Conservation (phyloP, 2,113 vertebrate species). For the Natator depressus region DNA sequence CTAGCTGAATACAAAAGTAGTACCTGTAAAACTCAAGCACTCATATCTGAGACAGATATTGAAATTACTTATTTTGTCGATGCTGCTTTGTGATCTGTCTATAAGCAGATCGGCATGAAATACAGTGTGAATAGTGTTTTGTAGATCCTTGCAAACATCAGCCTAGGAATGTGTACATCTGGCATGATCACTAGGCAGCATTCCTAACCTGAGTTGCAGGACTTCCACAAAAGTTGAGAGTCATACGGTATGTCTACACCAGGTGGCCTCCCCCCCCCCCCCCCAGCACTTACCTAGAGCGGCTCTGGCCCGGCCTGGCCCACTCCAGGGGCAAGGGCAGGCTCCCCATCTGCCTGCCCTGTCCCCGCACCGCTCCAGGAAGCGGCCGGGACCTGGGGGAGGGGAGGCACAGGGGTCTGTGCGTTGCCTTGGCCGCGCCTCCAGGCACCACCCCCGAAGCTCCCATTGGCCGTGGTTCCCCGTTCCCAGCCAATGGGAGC, state of each 20-base stretch:
- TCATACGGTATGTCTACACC: neutral
- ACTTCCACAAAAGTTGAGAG: neutral
- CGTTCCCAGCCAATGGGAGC: too few relatives aligned
- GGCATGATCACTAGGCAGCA: neutral
- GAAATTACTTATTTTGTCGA: neutral
- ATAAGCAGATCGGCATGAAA: neutral
- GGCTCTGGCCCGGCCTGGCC: too few relatives aligned
- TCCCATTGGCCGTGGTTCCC: too few relatives aligned
- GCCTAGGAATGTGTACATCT: neutral
- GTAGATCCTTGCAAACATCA: neutral
- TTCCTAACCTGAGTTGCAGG: neutral
- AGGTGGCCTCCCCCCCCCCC: too few relatives aligned
- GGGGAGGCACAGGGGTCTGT: too few relatives aligned
- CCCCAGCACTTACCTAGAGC: too few relatives aligned
- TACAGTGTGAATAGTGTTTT: neutral
- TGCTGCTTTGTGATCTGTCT: neutral
- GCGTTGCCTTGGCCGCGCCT: too few relatives aligned
- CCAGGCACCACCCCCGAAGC: too few relatives aligned
- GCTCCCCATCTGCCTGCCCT: too few relatives aligned
- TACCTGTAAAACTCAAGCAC: conserved; percentile 24
- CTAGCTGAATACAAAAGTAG: conserved; percentile 20
- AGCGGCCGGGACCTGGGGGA: too few relatives aligned
- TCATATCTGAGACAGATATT: conserved; percentile 9
- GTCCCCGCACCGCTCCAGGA: too few relatives aligned
- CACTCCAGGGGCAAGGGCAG: too few relatives aligned